Base-by-base conservation (phyloP, 2,888 invertebrate species). In the Apeira syringaria region DNA sequence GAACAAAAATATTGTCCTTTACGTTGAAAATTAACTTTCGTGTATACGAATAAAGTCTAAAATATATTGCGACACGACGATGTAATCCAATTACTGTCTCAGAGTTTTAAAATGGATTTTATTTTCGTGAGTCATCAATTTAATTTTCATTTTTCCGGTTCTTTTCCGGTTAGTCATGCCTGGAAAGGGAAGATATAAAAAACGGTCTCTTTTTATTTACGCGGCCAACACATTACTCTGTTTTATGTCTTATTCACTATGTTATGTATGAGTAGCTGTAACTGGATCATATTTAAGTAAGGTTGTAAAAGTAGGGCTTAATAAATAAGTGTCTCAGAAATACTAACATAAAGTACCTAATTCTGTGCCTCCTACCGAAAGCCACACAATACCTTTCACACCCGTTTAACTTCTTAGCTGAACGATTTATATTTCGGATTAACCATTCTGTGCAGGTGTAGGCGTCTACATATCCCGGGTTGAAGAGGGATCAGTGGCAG, bases 381-480 rank as follows among this genome's bases (percentile, higher is more conserved):
- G n/a, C n/a, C n/a, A n/a, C n/a, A n/a, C n/a, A n/a, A n/a, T n/a
- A n/a, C n/a, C n/a, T n/a, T n/a, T n/a, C 15, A 15, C 2, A 4
- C 15, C 3, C 15, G 4, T 15, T 2, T 15, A 15, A 15, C 4
- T 2, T 15, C 15, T 15, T 5, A 6, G 15, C 36, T 17, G 42
- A 36, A 11, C 43, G 8, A 28, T 36, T 28, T 43, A 37, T 44
- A 44, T 44, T 33, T 32, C 9, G 44, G 32, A 20, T 9, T 25
- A 17, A 40, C 42, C 7, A 24, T 12, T 74, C 80, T 78, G 84
- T 88, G 60, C 90, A 96, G 96, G 96, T 72, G 94, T 95, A 73
- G 96, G 96, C 73, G 97, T 97, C 74, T 97, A 97, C 91, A 97
- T 97, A 85, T 97, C 97, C 68, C 92, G 97, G 68, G 96, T 97